Conservation (phyloP, 2,113 vertebrate species). For the Petrocephalus zakoni region DNA sequence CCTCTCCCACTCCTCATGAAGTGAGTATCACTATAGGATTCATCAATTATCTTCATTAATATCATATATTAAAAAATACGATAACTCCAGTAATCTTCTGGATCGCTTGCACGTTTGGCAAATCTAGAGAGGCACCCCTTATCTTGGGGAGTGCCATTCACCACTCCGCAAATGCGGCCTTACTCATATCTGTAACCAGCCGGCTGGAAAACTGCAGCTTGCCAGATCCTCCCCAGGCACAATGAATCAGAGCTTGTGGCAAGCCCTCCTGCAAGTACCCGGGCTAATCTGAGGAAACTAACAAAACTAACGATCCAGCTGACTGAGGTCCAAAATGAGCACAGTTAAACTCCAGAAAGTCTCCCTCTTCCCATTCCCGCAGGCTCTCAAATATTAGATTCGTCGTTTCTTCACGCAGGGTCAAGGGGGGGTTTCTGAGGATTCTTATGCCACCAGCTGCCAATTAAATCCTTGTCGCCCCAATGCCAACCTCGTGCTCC, state of each 20-base stretch:
- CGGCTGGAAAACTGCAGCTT: background rate
- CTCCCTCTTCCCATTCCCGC: background rate
- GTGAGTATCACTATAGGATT: background rate
- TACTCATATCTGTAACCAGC: background rate
- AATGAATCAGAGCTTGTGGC: background rate
- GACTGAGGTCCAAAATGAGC: background rate
- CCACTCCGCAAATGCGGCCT: background rate
- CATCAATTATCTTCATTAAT: background rate
- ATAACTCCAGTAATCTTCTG: background rate
- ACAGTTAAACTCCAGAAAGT: background rate
- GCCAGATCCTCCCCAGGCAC: background rate
- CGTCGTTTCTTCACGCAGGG: background rate
- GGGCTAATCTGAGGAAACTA: slow-evolving; percentile 4
- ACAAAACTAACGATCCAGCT: background rate
- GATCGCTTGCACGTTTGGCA: background rate
- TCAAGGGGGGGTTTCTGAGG: background rate
- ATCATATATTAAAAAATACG: background rate
- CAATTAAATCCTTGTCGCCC: background rate
- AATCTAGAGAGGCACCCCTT: background rate
- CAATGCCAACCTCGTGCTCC: background rate
- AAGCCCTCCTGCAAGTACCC: background rate
- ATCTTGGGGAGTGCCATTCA: background rate
- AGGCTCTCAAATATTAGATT: background rate
- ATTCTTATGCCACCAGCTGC: background rate
- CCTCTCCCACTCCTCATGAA: background rate